A percentile compares a stretch with the other conserved stretches of the same genome.
Evolutionary conservation across 2,888 invertebrate species (phyloP).

Genomic region (Drosophila koepferae): DNA sequence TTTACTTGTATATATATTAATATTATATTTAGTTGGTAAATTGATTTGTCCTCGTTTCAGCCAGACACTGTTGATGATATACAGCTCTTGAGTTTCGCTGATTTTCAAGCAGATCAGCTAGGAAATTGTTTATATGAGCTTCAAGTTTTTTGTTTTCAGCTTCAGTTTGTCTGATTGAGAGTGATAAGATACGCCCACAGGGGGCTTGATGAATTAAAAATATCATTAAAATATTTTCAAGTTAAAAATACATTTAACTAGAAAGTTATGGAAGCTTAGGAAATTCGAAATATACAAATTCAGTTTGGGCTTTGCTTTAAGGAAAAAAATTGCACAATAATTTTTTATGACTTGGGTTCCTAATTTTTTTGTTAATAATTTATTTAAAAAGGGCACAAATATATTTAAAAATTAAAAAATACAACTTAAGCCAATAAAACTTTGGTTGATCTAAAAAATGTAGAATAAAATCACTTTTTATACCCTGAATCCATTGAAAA

Average conservation of each 20-base stretch:
- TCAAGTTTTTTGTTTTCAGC: conserved; percentile 13
- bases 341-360: no score
- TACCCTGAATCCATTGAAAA: no score
- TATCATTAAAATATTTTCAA: not conserved
- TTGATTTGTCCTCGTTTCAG: not conserved
- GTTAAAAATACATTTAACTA: not conserved
- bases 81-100: not conserved
- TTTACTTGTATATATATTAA: not conserved
- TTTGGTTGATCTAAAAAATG: no score
- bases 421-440: no score
- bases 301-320: no score
- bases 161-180: not conserved
- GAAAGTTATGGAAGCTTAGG: not conserved
- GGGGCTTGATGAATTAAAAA: not conserved
- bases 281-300: no score
- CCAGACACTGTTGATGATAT: not conserved
- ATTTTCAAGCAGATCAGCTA: conserved; percentile 6
- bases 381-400: no score
- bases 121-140: not conserved
- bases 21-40: not conserved
- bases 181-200: conserved; percentile 4
- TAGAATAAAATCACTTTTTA: no score
- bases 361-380: no score
- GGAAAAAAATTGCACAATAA: no score
- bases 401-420: no score